phyloP scores from a whole-genome alignment of 2,888 invertebrate species.

The Gryllus longicercus region DNA sequence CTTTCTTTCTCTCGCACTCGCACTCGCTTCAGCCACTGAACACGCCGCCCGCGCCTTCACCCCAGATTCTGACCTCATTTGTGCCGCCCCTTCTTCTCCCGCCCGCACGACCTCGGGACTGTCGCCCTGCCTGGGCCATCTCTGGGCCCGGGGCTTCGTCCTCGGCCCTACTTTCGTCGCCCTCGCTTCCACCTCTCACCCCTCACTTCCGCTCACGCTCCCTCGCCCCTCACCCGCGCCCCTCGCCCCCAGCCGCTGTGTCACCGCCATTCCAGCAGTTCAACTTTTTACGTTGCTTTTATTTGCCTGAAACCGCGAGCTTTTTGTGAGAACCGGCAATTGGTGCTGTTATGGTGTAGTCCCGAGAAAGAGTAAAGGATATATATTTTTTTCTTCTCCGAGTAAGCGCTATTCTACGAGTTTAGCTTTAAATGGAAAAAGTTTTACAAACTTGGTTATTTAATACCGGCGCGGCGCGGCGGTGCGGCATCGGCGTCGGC shows the following conservation, averaged over 20 bases:
- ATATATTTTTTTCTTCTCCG: background rate
- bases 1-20: too few relatives aligned
- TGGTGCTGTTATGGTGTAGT: background rate
- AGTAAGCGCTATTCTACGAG: conserved; percentile 10
- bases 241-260: background rate
- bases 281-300: background rate
- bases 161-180: background rate
- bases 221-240: background rate
- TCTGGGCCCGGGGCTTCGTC: too few relatives aligned
- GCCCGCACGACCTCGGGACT: too few relatives aligned
- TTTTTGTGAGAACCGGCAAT: conserved; percentile 17
- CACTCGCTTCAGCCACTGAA: too few relatives aligned
- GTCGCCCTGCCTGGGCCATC: too few relatives aligned
- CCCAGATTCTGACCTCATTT: too few relatives aligned
- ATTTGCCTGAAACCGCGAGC: background rate
- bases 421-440: conserved; percentile 17
- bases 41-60: too few relatives aligned
- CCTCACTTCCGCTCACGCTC: background rate
- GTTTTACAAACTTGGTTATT: conserved; percentile 17
- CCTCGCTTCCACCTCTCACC: background rate
- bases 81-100: too few relatives aligned
- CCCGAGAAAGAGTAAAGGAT: background rate
- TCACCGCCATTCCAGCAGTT: background rate
- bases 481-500: background rate
- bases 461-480: background rate